phyloP scores from a whole-genome alignment of 1,140 invertebrate species.

The Diprion similis region DNA sequence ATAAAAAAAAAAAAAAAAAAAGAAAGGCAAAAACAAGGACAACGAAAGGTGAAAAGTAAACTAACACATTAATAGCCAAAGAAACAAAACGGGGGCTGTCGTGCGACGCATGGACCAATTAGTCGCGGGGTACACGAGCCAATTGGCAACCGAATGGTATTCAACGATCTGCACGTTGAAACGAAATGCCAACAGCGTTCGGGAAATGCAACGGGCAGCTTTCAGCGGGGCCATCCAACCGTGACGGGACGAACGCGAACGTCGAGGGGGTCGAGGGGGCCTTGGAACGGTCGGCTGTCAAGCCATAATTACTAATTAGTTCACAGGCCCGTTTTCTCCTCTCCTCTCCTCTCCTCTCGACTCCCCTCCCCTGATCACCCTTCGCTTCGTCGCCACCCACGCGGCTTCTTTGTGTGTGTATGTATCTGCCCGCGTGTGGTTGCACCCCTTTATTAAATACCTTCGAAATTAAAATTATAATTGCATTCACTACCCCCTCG shows the following conservation, averaged over 20 bases:
- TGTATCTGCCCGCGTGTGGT: slow-evolving; percentile 29
- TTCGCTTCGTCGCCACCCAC: neutral
- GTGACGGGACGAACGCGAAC: neutral
- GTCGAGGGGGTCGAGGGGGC: slow-evolving; percentile 12
- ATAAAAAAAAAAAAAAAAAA: too few relatives aligned
- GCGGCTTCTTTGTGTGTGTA: neutral
- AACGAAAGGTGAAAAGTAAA: too few relatives aligned
- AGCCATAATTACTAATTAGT: slow-evolving; percentile 61
- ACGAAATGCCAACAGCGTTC: slow-evolving; percentile 4
- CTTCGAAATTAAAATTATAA: slow-evolving; percentile 64
- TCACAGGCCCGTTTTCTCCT: slow-evolving; percentile 23
- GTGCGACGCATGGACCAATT: neutral
- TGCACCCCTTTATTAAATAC: slow-evolving; percentile 61
- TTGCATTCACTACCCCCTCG: slow-evolving; percentile 55
- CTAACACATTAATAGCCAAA: too few relatives aligned
- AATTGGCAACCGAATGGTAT: neutral
- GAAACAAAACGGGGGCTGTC: too few relatives aligned
- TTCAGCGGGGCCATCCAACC: neutral
- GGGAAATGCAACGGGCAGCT: slow-evolving; percentile 6
- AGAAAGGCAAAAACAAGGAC: too few relatives aligned
- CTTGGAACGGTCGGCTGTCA: slow-evolving; percentile 47
- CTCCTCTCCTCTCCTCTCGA: neutral
- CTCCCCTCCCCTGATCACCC: too few relatives aligned
- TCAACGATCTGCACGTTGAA: neutral
- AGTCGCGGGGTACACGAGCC: neutral